Percentiles rank a stretch among this genome's conserved stretches.
Evolutionary conservation across 2,888 invertebrate genomes (phyloP).

Genomic region (Ptycholaimellus sp.): DNA sequence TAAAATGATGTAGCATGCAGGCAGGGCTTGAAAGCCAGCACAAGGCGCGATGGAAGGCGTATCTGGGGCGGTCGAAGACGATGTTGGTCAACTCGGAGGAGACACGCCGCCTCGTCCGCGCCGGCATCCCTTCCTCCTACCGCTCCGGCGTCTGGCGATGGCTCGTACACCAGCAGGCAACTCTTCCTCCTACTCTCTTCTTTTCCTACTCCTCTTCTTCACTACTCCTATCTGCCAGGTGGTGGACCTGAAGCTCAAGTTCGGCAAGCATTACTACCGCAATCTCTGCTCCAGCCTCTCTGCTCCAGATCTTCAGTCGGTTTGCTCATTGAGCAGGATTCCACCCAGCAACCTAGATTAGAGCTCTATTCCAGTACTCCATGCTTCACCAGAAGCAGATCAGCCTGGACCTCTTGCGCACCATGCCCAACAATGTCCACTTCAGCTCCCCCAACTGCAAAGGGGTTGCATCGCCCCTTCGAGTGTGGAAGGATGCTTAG

Average conservation of each 20-base stretch:
- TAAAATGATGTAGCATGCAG: too few relatives aligned
- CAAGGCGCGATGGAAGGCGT: constrained; percentile 24
- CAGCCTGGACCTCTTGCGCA: constrained; percentile 32
- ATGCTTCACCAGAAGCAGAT: constrained; percentile 33
- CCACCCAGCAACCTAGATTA: too few relatives aligned
- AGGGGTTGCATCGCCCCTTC: constrained; percentile 32
- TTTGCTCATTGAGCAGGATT: constrained; percentile 12
- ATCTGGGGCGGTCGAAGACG: constrained; percentile 16
- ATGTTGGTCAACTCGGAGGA: constrained; percentile 21
- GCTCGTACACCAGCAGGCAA: constrained; percentile 26
- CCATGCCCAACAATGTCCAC: constrained; percentile 34
- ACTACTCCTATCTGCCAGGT: too few relatives aligned
- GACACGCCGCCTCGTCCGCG: constrained; percentile 28
- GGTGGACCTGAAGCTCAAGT: constrained; percentile 27
- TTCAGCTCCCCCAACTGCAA: constrained; percentile 31
- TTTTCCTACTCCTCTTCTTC: too few relatives aligned
- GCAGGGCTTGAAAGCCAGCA: too few relatives aligned
- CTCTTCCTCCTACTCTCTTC: background rate
- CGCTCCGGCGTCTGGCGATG: constrained; percentile 30
- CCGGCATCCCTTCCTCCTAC: constrained; percentile 31
- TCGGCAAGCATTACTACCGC: constrained; percentile 31
- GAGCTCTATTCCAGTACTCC: constrained; percentile 29
- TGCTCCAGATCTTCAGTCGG: too few relatives aligned
- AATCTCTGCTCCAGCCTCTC: constrained; percentile 29
- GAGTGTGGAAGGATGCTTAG: background rate